Conservation (phyloP, 92 coral and sea anemone genomes). For the Umimayanthus chanpuru region DNA sequence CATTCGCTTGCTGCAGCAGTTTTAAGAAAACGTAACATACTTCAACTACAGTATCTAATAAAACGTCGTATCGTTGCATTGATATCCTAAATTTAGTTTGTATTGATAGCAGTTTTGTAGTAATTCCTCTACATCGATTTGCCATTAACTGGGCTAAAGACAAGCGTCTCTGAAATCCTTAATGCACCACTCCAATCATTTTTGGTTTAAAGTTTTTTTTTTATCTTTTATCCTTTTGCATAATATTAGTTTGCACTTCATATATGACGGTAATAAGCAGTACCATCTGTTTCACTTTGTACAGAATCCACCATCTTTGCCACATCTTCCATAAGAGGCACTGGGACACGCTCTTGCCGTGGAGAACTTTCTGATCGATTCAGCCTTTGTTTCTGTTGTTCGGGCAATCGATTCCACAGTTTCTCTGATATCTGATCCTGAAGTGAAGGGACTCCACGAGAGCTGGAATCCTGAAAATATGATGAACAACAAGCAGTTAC, state of each 20-base stretch:
- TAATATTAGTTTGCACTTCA: not conserved
- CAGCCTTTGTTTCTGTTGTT: slow-evolving; percentile 62
- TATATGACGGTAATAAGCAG: not conserved
- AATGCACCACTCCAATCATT: too few relatives aligned
- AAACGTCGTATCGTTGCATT: too few relatives aligned
- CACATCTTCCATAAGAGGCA: slow-evolving; percentile 61
- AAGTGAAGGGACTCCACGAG: not conserved
- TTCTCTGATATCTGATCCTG: slow-evolving; percentile 74
- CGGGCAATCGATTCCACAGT: slow-evolving; percentile 69
- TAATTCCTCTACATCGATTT: too few relatives aligned
- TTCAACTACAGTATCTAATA: too few relatives aligned
- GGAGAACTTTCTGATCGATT: slow-evolving; percentile 28
- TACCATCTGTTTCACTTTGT: slow-evolving; percentile 20
- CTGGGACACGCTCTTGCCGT: slow-evolving; percentile 34
- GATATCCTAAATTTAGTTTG: too few relatives aligned
- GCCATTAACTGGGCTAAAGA: too few relatives aligned
- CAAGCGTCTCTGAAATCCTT: too few relatives aligned
- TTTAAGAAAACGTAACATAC: too few relatives aligned
- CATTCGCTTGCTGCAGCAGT: too few relatives aligned
- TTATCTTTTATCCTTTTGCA: too few relatives aligned
- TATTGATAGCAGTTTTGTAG: too few relatives aligned
- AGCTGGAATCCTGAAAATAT: not conserved
- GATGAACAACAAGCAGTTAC: not conserved
- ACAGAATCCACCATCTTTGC: slow-evolving; percentile 64
- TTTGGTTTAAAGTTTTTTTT: not conserved